A percentile compares a stretch with the other conserved stretches of the same genome.
Conservation (phyloP, 2,888 invertebrate genomes). For the Geotrupes spiniger region DNA sequence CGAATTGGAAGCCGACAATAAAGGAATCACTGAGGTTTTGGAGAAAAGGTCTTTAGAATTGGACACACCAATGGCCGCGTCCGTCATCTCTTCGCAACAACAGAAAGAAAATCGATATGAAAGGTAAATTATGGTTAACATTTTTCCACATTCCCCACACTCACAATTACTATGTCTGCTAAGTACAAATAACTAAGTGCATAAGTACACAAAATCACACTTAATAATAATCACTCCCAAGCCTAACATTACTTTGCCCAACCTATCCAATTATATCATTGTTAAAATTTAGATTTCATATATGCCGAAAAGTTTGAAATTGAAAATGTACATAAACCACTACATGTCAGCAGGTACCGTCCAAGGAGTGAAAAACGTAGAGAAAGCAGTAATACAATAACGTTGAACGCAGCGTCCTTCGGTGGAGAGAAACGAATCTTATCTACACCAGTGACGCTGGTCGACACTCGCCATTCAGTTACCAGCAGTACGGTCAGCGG, state of each 20-base stretch:
- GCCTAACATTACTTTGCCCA: no score
- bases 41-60: conserved; percentile 91
- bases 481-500: neutral
- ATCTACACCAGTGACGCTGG: conserved; percentile 33
- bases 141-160: no score
- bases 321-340: no score
- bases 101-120: conserved; percentile 80
- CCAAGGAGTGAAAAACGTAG: conserved; percentile 73
- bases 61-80: conserved; percentile 59
- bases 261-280: no score
- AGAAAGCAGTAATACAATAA: conserved; percentile 61
- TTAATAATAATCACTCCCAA: no score
- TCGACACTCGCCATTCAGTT: conserved; percentile 37
- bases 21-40: conserved; percentile 92
- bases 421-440: conserved; percentile 51
- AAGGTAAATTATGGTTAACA: conserved; percentile 11
- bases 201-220: no score
- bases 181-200: no score
- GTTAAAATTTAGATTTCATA: no score
- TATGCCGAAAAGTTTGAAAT: neutral
- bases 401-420: conserved; percentile 37
- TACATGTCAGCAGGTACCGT: conserved; percentile 48
- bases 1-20: conserved; percentile 98
- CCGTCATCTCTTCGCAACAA: conserved; percentile 56
- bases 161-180: no score